Evolutionary conservation across 2,113 vertebrate species (phyloP).

Genomic region (Dasyurus viverrinus): DNA sequence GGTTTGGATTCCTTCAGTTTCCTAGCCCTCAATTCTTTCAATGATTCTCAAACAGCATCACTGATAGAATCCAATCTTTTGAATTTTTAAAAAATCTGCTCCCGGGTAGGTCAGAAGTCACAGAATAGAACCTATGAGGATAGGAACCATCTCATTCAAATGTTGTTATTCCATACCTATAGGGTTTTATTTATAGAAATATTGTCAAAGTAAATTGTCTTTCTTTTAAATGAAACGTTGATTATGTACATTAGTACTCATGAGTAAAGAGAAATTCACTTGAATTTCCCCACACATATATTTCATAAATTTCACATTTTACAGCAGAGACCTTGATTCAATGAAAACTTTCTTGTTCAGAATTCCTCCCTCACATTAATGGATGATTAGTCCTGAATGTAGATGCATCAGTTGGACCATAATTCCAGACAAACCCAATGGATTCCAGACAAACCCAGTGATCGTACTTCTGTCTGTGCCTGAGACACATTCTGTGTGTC

Average conservation of each 20-base stretch:
- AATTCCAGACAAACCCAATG: neutral
- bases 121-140: neutral
- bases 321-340: neutral
- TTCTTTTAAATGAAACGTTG: neutral
- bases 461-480: neutral
- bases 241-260: neutral
- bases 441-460: neutral
- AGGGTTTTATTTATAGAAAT: neutral
- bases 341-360: neutral
- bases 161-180: neutral
- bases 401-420: neutral
- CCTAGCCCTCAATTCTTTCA: neutral
- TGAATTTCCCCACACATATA: neutral
- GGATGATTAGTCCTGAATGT: neutral
- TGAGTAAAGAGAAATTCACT: neutral
- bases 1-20: neutral
- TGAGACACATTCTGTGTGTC: neutral
- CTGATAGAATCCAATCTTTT: neutral
- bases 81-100: neutral
- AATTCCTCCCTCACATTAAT: neutral
- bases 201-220: neutral
- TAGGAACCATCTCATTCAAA: neutral
- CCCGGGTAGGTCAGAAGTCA: neutral
- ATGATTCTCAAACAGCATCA: neutral
- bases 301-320: neutral